A percentile compares a stretch with the other conserved stretches of the same genome.
Evolutionary conservation across 2,797 vertebrate species (phyloP).

Genomic region (Neoniphon sammara): DNA sequence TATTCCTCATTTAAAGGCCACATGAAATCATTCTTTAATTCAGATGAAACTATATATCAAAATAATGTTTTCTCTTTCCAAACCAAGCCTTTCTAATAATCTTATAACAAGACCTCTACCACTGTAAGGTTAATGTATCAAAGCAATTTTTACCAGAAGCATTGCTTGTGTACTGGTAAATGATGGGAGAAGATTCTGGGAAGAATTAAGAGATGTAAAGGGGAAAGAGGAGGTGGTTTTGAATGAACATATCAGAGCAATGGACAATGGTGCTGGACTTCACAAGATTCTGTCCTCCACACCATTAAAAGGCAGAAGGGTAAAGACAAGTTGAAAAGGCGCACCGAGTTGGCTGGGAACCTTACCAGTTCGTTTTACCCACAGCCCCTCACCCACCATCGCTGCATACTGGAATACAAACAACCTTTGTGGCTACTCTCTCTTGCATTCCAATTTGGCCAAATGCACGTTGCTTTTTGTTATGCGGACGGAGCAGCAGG

Average conservation of each 20-base stretch:
- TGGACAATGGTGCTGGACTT: conserved; percentile 17
- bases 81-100: background rate
- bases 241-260: conserved; percentile 18
- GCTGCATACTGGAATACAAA: conserved; percentile 59
- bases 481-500: conserved; percentile 11
- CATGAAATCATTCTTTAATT: background rate
- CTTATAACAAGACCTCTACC: background rate
- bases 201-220: background rate
- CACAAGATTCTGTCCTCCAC: conserved; percentile 15
- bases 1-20: background rate
- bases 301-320: conserved; percentile 49
- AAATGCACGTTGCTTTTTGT: conserved; percentile 39
- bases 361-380: conserved; percentile 65
- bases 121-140: background rate
- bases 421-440: conserved; percentile 67
- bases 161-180: background rate
- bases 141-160: background rate
- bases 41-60: background rate
- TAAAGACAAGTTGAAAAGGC: conserved; percentile 57
- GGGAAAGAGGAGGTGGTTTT: conserved; percentile 8
- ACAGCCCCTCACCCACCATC: conserved; percentile 70
- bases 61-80: background rate
- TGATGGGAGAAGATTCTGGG: background rate
- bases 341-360: conserved; percentile 74
- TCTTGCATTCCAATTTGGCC: conserved; percentile 44